Base-by-base conservation (phyloP, 2,797 vertebrate species). In the Dallia pectoralis region DNA sequence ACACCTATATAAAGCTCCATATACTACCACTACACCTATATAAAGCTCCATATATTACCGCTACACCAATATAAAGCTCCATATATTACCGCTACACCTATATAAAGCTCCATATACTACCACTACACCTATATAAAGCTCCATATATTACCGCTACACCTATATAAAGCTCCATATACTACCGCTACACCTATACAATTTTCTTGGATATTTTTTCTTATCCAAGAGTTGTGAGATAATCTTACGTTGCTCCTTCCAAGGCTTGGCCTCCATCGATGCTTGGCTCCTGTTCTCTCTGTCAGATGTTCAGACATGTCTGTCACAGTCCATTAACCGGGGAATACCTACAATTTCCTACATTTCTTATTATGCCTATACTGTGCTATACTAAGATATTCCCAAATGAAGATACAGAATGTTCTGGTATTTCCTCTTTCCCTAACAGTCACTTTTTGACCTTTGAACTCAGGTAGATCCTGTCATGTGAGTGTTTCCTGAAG, bases 171-270 rank as follows among this genome's bases (percentile, higher is more conserved):
- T n/a, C n/a, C n/a, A n/a, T n/a, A n/a, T n/a, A n/a, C n/a, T n/a
- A n/a, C n/a, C n/a, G 71, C n/a, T 53, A 22, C 51, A 53, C 7
- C 67, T 74, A 75, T 72, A 67, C 76, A 67, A 83, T 81, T 78
- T 53, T 8, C 51, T 22, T 53, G 51, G 19, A 18, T 53, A 6
- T 8, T 53, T 22, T 53, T 22, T 69, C n/a, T 69, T 49, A 25
- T 19, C 27, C 9, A 19, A 6, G 16, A 8, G 16, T 53, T 53
- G 51, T 53, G 16, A 53, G 51, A 53, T 19, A n/a, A 3, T 53
- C n/a, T n/a, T 53, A n/a, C 51, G 22, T 9, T 6, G n/a, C 51
- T 53, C 51, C 51, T n/a, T 19, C n/a, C 14, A 29, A 48, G 33
- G 22, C 19, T 4, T n/a, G 27, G n/a, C n/a, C 69, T 18, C 61